Conservation (phyloP, 1,140 invertebrate species). For the Notospermus geniculatus region DNA sequence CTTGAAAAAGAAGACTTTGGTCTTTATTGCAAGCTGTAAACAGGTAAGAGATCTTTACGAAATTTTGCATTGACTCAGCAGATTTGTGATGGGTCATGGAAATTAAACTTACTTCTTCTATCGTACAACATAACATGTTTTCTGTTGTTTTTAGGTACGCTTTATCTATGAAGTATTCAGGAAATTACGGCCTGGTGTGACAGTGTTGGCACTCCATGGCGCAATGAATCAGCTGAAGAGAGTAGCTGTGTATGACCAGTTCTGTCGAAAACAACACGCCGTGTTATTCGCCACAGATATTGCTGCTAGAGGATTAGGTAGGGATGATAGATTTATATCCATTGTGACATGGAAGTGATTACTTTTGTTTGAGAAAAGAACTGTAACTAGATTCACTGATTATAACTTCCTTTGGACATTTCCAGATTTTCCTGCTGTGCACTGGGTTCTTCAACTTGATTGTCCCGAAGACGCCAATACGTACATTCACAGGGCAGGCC, state of each 20-base stretch:
- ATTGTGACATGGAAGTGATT: too few relatives aligned
- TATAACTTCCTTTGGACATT: too few relatives aligned
- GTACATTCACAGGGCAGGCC: constrained; percentile 95
- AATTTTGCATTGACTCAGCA: background rate
- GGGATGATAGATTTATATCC: constrained; percentile 14
- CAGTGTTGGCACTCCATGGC: constrained; percentile 85
- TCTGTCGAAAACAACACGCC: constrained; percentile 82
- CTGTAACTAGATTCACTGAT: too few relatives aligned
- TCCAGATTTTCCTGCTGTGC: constrained; percentile 90
- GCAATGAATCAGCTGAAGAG: constrained; percentile 86
- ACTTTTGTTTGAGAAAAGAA: too few relatives aligned
- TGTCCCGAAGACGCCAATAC: constrained; percentile 94
- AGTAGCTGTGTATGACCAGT: constrained; percentile 87
- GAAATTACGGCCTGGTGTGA: constrained; percentile 79
- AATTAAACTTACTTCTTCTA: background rate
- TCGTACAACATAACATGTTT: background rate
- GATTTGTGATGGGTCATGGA: background rate
- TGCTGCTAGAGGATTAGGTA: constrained; percentile 85
- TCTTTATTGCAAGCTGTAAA: constrained; percentile 95
- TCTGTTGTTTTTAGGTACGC: constrained; percentile 19
- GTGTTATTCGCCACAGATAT: constrained; percentile 97
- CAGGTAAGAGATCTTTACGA: constrained; percentile 64
- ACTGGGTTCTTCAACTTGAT: constrained; percentile 98
- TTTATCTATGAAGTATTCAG: constrained; percentile 82
- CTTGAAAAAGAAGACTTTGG: constrained; percentile 84